Evolutionary conservation across 2,888 invertebrate species (phyloP).

Genomic region (Mesorhabditis spiculigera): DNA sequence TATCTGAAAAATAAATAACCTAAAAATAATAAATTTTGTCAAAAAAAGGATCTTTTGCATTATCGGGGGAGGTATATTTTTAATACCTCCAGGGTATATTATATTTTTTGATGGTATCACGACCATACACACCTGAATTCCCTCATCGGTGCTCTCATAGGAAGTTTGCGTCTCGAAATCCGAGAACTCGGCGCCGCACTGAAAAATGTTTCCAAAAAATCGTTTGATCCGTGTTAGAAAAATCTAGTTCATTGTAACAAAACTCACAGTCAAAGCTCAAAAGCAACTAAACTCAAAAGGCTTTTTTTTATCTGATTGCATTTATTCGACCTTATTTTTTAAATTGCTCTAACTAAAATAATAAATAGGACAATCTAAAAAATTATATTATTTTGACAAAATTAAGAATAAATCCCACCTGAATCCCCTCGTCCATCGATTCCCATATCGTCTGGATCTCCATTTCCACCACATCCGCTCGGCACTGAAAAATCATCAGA

Average conservation of each 20-base stretch:
- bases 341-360: too few relatives aligned
- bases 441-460: conserved; percentile 1
- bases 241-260: too few relatives aligned
- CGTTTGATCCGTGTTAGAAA: too few relatives aligned
- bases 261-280: too few relatives aligned
- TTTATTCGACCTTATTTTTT: too few relatives aligned
- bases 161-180: neutral
- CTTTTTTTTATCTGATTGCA: too few relatives aligned
- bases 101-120: neutral
- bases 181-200: neutral
- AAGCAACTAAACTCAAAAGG: too few relatives aligned
- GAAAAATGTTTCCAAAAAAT: neutral
- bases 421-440: conserved; percentile 1
- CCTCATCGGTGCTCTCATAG: conserved; percentile 25
- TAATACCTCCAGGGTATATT: neutral
- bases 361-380: too few relatives aligned
- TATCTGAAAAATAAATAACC: too few relatives aligned
- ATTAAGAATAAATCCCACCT: neutral
- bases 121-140: conserved; percentile 18
- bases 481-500: neutral
- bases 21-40: too few relatives aligned
- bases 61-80: neutral
- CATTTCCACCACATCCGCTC: neutral
- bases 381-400: too few relatives aligned
- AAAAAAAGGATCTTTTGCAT: too few relatives aligned